Conservation (phyloP, 2,888 invertebrate genomes). For the Mantis religiosa region DNA sequence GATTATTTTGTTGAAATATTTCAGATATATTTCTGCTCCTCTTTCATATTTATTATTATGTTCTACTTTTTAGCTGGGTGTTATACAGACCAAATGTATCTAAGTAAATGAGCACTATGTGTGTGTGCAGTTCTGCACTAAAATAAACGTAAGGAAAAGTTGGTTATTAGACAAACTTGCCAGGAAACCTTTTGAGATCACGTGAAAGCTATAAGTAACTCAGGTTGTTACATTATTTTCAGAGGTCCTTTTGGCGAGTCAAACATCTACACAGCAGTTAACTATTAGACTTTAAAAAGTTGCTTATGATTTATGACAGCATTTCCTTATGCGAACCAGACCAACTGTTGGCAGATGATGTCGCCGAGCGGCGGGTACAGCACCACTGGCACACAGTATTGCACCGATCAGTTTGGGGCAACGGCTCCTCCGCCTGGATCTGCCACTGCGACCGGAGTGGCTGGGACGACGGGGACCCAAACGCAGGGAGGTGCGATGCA, state of each 20-base stretch:
- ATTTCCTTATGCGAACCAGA: background rate
- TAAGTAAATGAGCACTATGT: no score
- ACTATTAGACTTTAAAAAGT: background rate
- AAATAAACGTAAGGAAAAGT: no score
- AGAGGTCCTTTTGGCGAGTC: background rate
- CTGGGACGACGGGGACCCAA: constrained; percentile 33
- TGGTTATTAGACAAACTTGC: no score
- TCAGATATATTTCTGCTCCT: no score
- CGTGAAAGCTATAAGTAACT: background rate
- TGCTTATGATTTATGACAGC: background rate
- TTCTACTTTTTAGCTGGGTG: no score
- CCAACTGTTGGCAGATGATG: constrained; percentile 52
- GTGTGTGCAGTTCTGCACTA: no score
- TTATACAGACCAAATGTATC: no score
- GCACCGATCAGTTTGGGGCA: constrained; percentile 27
- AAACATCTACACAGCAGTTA: background rate
- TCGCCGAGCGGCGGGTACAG: constrained; percentile 33
- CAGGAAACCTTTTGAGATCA: no score
- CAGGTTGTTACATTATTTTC: background rate
- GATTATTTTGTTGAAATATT: no score
- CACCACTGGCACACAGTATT: constrained; percentile 28
- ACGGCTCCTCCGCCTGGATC: background rate
- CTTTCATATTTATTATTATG: no score
- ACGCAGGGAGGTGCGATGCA: constrained; percentile 33
- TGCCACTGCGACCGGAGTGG: background rate